These are phyloP conservation scores for Eulemur rufifrons DNA, from an alignment of 2,113 vertebrate species.

Conservation along the genomic window DNA sequence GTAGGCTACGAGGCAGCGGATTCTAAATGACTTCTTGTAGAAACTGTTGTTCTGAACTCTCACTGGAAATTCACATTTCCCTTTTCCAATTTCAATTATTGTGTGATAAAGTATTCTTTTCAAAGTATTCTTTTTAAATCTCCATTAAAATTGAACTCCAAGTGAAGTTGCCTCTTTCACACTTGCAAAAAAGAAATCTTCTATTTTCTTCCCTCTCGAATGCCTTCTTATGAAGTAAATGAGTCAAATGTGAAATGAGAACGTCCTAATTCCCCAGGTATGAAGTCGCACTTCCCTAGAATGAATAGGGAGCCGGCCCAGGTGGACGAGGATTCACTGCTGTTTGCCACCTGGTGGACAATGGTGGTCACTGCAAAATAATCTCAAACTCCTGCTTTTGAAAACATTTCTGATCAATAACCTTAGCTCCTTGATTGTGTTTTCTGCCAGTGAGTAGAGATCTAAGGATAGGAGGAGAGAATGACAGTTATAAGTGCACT, in stretches of 20 bases:
- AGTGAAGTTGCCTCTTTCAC: not conserved
- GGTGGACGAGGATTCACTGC: not conserved
- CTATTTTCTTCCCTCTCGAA: not conserved
- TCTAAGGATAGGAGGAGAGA: not conserved
- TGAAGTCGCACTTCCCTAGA: not conserved
- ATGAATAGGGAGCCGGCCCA: not conserved
- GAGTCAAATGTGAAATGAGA: not conserved
- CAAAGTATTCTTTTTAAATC: not conserved
- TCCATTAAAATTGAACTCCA: not conserved
- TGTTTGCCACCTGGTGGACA: constrained; percentile 59
- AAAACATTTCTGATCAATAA: not conserved
- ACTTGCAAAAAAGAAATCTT: not conserved
- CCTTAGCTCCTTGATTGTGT: not conserved
- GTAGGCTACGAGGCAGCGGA: not conserved
- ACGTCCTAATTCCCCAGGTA: too few species aligned
- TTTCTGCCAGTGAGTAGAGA: not conserved
- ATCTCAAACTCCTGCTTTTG: not conserved
- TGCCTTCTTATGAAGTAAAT: not conserved
- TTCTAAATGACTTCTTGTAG: not conserved
- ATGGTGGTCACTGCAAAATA: constrained; percentile 35
- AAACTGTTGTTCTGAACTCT: not conserved
- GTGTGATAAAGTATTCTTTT: not conserved
- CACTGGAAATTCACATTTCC: not conserved
- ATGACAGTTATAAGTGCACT: not conserved
- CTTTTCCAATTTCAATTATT: not conserved